Evolutionary conservation across 1,140 invertebrate species (phyloP), one percentile per base, ranked within the genome.

Genomic region (Druon quercuslanigerum): DNA sequence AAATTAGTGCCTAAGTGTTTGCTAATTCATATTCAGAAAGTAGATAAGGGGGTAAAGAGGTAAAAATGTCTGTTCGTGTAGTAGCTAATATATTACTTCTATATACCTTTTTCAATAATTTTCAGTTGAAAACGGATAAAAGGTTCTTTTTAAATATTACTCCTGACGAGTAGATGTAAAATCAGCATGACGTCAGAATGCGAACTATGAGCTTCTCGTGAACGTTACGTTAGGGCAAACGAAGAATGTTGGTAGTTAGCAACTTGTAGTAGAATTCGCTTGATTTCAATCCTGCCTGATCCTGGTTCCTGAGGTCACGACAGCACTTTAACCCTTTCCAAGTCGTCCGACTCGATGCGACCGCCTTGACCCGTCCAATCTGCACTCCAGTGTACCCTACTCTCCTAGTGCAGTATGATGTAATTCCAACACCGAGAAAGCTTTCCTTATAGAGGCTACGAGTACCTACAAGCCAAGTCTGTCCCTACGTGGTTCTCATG

Each of bases 331-430:
- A 84, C 82, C 83, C 82, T 85, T 85, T 80, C 83, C 80, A 84
- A 84, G 79, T 78, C 76, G 84, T 85, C 81, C 83, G 75, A 82
- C 78, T 73, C 74, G 82, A 83, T 84, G 82, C 82, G 73, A 82
- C 75, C 83, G 79, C 86, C 85, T 87, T 86, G 85, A 87, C 85
- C 85, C 85, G 78, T 84, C 79, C 83, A 83, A 83, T 85, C 80
- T 83, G 73, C 76, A 78, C 81, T 85, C 76, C 72, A 74, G 73
- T 80, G 76, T 79, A 75, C 82, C 79, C 82, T 86, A 84, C 81
- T 82, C 84, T 66, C 84, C 80, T 77, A 81, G 76, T 79, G 82
- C 79, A 79, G 78, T 84, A 76, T 86, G 85, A 86, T 84, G 85
- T 85, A 86, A 85, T 86, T 85, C 79, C 83, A 85, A 81, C 83